Conservation (phyloP, 2,888 invertebrate genomes). For the Sussaba pulchella region DNA sequence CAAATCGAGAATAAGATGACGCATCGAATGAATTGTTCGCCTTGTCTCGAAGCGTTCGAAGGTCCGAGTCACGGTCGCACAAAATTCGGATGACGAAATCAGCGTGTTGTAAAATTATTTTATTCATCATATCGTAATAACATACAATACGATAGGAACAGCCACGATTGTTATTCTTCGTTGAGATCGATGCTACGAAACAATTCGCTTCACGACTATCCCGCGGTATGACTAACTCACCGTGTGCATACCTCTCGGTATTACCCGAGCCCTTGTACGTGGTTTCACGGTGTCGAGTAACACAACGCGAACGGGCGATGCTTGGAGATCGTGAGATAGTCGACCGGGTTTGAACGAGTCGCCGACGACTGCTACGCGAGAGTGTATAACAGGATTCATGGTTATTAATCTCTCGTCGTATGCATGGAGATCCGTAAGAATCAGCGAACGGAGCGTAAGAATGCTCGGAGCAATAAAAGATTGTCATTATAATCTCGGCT, state of each 20-base stretch:
- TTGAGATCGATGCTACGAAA: not conserved
- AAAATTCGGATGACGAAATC: constrained; percentile 12
- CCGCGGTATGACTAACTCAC: not conserved
- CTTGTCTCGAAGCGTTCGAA: not conserved
- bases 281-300: constrained; percentile 8
- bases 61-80: constrained; percentile 15
- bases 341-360: constrained; percentile 15
- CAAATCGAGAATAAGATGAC: constrained; percentile 11
- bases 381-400: not conserved
- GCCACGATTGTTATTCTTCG: constrained; percentile 12
- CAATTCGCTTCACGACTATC: constrained; percentile 19
- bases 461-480: constrained; percentile 17
- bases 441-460: constrained; percentile 1
- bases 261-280: too few relatives aligned
- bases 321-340: constrained; percentile 43
- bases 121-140: too few relatives aligned
- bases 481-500: constrained; percentile 28
- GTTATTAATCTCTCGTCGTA: constrained; percentile 47
- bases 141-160: too few relatives aligned
- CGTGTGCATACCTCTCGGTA: constrained; percentile 3
- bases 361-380: constrained; percentile 3
- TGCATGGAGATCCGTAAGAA: constrained; percentile 17
- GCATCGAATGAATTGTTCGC: constrained; percentile 7
- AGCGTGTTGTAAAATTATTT: not conserved
- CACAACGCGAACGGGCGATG: not conserved